Evolutionary conservation across 2,888 invertebrate species (phyloP).

Genomic region (Catotricha subobsoleta): DNA sequence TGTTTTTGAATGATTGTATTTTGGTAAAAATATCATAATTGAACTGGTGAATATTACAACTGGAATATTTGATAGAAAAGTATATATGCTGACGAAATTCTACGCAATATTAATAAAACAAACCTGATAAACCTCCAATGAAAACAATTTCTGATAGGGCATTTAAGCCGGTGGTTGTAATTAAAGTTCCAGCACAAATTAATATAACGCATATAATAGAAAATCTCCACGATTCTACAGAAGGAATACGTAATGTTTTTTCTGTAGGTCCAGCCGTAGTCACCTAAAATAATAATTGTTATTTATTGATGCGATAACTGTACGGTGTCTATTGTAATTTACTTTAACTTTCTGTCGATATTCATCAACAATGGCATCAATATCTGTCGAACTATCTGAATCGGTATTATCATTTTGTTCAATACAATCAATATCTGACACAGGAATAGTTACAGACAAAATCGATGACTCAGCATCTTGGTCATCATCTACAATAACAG

Average conservation of each 20-base stretch:
- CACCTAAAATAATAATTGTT: conserved; percentile 21
- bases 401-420: conserved; percentile 32
- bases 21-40: conserved; percentile 27
- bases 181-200: neutral
- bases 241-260: conserved; percentile 25
- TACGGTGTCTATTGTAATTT: too few species aligned
- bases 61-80: neutral
- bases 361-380: conserved; percentile 59
- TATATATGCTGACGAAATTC: neutral
- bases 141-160: neutral
- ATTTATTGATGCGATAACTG: too few species aligned
- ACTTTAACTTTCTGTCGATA: conserved; percentile 55
- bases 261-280: conserved; percentile 30
- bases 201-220: conserved; percentile 10
- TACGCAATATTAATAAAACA: neutral
- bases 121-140: neutral
- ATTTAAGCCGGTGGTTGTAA: neutral
- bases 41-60: conserved; percentile 22
- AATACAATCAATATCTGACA: conserved; percentile 13
- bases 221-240: conserved; percentile 25
- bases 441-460: conserved; percentile 22
- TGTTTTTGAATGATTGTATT: conserved; percentile 23
- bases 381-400: conserved; percentile 54
- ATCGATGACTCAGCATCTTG: conserved; percentile 26
- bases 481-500: conserved; percentile 8